A percentile compares a stretch with the other conserved stretches of the same genome.
phyloP scores from a whole-genome alignment of 2,113 vertebrate species.

The Pygoscelis antarcticus region DNA sequence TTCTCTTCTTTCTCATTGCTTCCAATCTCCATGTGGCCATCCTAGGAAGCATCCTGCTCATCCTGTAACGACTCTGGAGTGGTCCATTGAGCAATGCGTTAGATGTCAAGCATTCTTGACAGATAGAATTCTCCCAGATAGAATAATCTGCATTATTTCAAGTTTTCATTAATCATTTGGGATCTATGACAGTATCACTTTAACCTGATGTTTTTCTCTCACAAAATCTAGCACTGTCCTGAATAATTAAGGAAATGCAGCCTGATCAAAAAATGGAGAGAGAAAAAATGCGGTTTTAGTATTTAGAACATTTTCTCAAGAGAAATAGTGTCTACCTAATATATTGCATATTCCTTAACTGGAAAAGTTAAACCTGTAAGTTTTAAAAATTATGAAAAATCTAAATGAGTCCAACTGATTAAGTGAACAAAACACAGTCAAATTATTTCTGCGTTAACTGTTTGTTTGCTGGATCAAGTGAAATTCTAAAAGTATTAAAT shows the following conservation, averaged over 20 bases:
- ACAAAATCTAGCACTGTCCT: background rate
- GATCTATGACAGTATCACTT: background rate
- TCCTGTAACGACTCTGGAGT: accelerated
- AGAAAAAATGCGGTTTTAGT: accelerated
- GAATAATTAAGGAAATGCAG: background rate
- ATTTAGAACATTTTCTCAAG: background rate
- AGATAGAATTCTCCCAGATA: background rate
- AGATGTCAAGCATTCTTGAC: background rate
- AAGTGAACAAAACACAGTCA: background rate
- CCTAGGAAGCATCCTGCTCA: background rate
- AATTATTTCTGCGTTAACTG: background rate
- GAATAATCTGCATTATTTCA: background rate
- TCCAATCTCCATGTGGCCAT: accelerated
- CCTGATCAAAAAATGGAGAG: background rate
- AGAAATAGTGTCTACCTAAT: background rate
- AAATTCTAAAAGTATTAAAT: background rate
- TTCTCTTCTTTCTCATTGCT: background rate
- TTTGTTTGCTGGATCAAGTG: background rate
- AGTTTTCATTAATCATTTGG: background rate
- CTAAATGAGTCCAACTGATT: background rate
- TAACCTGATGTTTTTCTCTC: background rate
- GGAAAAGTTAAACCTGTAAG: background rate
- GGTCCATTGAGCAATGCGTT: accelerated
- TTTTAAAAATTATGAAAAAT: background rate
- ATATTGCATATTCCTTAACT: background rate